phyloP scores from a whole-genome alignment of 2,113 vertebrate species.

The Chinchilla lanigera region DNA sequence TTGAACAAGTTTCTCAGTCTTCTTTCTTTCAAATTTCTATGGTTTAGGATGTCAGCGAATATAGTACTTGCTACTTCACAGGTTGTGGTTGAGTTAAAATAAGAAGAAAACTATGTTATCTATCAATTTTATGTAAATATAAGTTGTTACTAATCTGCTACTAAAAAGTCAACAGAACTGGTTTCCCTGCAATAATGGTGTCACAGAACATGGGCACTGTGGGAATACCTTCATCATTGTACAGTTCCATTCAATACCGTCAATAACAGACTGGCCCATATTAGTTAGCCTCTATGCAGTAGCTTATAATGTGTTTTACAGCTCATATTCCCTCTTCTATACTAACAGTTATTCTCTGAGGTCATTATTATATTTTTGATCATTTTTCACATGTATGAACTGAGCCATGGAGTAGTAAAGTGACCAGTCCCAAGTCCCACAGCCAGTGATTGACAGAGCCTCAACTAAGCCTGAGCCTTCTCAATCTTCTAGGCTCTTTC shows the following conservation, averaged over 20 bases:
- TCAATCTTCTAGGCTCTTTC: neutral
- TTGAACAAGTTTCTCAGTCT: neutral
- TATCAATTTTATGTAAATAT: neutral
- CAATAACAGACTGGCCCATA: neutral
- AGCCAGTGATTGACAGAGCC: neutral
- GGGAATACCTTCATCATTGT: neutral
- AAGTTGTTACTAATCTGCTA: neutral
- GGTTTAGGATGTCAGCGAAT: neutral
- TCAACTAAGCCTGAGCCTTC: neutral
- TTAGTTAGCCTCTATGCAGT: slow-evolving; percentile 44
- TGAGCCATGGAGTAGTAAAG: slow-evolving; percentile 62
- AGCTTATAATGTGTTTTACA: slow-evolving; percentile 53
- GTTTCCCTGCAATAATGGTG: slow-evolving; percentile 2
- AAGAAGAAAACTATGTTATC: neutral
- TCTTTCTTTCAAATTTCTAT: neutral
- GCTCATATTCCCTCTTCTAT: slow-evolving; percentile 49
- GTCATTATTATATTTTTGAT: slow-evolving; percentile 35
- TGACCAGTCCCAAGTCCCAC: neutral
- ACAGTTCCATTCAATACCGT: neutral
- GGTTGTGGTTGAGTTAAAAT: slow-evolving; percentile 4
- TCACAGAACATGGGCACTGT: neutral
- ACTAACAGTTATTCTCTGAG: slow-evolving; percentile 56
- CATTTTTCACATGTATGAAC: slow-evolving; percentile 54
- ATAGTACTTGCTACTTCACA: neutral
- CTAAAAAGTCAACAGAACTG: slow-evolving; percentile 18